phyloP scores from a whole-genome alignment of 2,113 vertebrate species.

The Hippocampus zosterae region DNA sequence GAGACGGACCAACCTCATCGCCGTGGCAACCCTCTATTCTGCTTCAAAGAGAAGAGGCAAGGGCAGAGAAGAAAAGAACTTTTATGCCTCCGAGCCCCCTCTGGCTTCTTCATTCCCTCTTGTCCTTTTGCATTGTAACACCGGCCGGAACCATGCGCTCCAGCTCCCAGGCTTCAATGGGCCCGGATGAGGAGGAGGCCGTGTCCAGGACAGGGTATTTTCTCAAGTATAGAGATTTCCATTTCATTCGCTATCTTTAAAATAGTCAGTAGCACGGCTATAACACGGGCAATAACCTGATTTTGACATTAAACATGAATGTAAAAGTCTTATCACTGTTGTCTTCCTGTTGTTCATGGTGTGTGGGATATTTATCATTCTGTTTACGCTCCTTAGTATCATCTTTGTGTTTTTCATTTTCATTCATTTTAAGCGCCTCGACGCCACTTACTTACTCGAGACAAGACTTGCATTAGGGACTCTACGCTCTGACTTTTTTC shows the following conservation, averaged over 20 bases:
- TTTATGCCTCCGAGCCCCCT: conserved; percentile 68
- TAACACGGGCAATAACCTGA: neutral
- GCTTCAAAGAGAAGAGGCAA: conserved; percentile 66
- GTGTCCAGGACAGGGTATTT: conserved; percentile 38
- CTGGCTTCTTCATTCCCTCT: conserved; percentile 55
- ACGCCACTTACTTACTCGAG: too few species aligned
- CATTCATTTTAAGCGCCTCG: too few species aligned
- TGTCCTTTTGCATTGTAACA: conserved; percentile 57
- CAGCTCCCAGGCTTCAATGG: conserved; percentile 64
- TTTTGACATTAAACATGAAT: neutral
- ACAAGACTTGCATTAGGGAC: too few species aligned
- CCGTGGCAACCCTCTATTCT: conserved; percentile 77
- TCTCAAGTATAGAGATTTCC: conserved; percentile 10
- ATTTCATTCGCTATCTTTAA: neutral
- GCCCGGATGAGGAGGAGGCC: conserved; percentile 23
- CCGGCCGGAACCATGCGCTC: conserved; percentile 69
- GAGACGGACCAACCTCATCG: conserved; percentile 75
- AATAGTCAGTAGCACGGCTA: neutral
- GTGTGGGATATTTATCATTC: neutral
- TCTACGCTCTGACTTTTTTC: too few species aligned
- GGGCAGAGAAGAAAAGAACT: conserved; percentile 72
- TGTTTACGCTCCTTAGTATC: neutral
- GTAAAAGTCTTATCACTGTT: neutral
- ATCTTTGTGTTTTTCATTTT: too few species aligned
- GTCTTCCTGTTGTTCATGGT: neutral